Evolutionary conservation across 2,113 vertebrate species (phyloP), one percentile per base, ranked within the genome.

Genomic region (Ciconia stormi): DNA sequence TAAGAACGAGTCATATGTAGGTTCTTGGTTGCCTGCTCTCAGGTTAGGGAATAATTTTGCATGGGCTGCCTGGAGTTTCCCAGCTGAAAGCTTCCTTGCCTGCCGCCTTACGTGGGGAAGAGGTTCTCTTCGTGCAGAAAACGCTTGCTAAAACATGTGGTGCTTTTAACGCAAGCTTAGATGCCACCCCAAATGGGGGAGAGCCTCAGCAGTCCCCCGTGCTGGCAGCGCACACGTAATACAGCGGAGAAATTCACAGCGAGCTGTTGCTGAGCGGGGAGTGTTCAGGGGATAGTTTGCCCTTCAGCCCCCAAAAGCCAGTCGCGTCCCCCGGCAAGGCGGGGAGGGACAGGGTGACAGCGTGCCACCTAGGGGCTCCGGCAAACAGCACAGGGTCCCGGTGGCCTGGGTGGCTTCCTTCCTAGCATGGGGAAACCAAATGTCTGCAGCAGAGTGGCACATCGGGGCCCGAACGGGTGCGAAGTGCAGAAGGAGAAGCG

Each of bases 401-500:
- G 23, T 27, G 40, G 70, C 59, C 36, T 4, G 19, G 14, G 27
- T 23, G 59, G 9, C 36, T 90, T 49, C 50, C 18, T 46, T 49
- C 49, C 71, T 9, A 12, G 63, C 71, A 1, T 2, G 56, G 32
- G 36, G 40, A 20, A 29, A 47, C 21, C 29, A 6, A 32, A 0
- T 6, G 22, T 19, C 70, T 59, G 61, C 74, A 47, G 91, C 44
- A 6, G 5, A 10, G 52, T 5, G 40, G 47, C 34, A 2, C 0
- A 0, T 0, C 3, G 16, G 36, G 47, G n/a, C 29, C n/a, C 6
- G 36, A 32, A 10, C 2, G 8, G 23, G 26, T 2, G 19, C 1
- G 2, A 18, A 9, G 18, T 1, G 7, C 63, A 26, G 65, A 5
- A 46, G 49, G 63, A 65, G 53, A 3, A 61, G 53, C 23, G 0